Percentiles rank a stretch among this genome's conserved stretches.
Evolutionary conservation across 2,797 vertebrate species (phyloP).

Genomic region (Oryzias dopingdopingensis): DNA sequence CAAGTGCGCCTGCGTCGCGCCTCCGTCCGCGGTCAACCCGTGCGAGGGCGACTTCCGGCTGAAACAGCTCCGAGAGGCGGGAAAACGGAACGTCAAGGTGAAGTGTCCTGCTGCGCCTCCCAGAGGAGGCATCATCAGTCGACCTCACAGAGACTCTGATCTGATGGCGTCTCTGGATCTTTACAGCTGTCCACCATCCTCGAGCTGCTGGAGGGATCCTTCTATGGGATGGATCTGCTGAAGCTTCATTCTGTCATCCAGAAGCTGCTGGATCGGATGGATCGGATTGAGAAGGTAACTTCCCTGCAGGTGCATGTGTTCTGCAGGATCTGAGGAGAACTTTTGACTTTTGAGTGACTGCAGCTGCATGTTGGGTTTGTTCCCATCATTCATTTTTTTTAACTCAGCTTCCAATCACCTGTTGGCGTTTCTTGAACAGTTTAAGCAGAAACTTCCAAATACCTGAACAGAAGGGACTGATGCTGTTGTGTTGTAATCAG

Average conservation of each 20-base stretch:
- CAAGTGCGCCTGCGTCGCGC: constrained; percentile 92
- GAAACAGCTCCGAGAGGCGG: constrained; percentile 85
- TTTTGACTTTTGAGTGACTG: no score
- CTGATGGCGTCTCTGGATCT: constrained; percentile 54
- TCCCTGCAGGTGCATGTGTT: no score
- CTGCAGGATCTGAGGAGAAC: no score
- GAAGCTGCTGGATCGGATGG: constrained; percentile 87
- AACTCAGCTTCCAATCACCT: no score
- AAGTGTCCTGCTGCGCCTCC: constrained; percentile 32
- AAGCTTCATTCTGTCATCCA: constrained; percentile 90
- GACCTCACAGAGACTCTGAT: not conserved
- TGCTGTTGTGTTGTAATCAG: no score
- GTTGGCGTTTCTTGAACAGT: no score
- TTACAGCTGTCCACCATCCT: constrained; percentile 87
- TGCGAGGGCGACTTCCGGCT: constrained; percentile 90
- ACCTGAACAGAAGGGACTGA: no score
- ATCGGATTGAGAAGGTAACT: constrained; percentile 87
- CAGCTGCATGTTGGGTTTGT: no score
- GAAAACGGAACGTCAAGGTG: constrained; percentile 88
- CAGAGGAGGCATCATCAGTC: not conserved
- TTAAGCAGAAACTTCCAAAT: no score
- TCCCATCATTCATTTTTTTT: no score
- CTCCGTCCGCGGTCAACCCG: constrained; percentile 88
- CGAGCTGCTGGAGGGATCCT: constrained; percentile 91
- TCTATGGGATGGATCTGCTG: constrained; percentile 91